Evolutionary conservation across 2,888 invertebrate genomes (phyloP).

Genomic region (Abrostola triplasia): DNA sequence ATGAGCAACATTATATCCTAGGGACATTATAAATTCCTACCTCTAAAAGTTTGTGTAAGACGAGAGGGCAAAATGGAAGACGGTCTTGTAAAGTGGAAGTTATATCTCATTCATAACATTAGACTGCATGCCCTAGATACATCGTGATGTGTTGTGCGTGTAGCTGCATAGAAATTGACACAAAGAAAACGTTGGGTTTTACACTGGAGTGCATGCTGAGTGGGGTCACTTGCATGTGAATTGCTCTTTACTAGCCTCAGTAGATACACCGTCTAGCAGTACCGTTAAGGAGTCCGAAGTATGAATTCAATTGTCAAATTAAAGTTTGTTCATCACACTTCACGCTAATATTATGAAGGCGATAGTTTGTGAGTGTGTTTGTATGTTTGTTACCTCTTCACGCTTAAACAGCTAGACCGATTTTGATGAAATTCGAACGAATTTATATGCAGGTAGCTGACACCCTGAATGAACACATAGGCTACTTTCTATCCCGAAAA

Average conservation of each 20-base stretch:
- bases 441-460: too few species aligned
- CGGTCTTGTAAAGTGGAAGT: neutral
- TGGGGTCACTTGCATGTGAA: slow-evolving; percentile 4
- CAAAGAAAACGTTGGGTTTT: slow-evolving; percentile 4
- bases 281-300: neutral
- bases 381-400: too few species aligned
- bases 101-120: slow-evolving; percentile 4
- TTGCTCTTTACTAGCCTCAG: slow-evolving; percentile 2
- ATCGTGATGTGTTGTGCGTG: slow-evolving; percentile 1
- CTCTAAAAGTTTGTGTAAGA: neutral
- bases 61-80: neutral
- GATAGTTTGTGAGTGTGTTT: too few species aligned
- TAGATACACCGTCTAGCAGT: neutral
- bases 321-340: too few species aligned
- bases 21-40: neutral
- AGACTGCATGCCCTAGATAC: neutral
- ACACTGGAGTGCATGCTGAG: neutral
- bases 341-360: too few species aligned
- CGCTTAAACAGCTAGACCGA: too few species aligned
- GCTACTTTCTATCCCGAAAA: too few species aligned
- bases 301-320: too few species aligned
- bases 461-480: too few species aligned
- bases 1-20: neutral
- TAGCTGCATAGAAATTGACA: slow-evolving; percentile 7
- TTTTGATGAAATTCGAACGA: too few species aligned